A percentile compares a stretch with the other conserved stretches of the same genome.
Conservation (phyloP, 2,113 vertebrate genomes). For the Microcebus tavaratra region DNA sequence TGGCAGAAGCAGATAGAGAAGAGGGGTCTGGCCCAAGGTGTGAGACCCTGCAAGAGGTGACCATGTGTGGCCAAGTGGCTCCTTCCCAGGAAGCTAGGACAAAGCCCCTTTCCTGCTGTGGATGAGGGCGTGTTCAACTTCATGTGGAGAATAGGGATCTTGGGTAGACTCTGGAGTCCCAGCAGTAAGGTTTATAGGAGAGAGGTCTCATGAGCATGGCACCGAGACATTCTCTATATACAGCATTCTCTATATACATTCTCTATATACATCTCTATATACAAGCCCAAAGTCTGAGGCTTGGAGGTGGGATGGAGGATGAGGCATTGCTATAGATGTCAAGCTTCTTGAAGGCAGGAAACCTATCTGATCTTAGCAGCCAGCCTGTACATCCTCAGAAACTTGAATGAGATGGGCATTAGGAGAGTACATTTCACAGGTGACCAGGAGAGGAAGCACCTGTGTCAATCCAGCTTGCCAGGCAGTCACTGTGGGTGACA, state of each 20-base stretch:
- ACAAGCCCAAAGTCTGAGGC: not conserved
- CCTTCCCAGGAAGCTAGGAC: not conserved
- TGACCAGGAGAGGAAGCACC: not conserved
- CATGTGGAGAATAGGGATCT: not conserved
- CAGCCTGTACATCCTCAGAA: not conserved
- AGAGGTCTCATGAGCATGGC: not conserved
- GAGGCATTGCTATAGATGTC: not conserved
- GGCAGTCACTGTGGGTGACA: not conserved
- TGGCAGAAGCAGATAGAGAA: not conserved
- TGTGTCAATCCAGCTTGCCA: not conserved
- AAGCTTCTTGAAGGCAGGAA: not conserved
- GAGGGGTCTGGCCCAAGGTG: not conserved
- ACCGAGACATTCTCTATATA: not conserved
- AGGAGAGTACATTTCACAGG: not conserved
- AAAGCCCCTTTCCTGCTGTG: not conserved
- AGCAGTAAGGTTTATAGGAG: not conserved
- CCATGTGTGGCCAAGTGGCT: not conserved
- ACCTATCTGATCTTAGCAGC: not conserved
- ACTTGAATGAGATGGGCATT: too few species aligned
- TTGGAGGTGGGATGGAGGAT: too few species aligned
- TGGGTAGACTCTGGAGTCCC: too few species aligned
- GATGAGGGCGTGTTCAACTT: not conserved
- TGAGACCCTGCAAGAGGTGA: not conserved
- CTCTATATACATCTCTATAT: not conserved
- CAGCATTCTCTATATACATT: not conserved